Conservation (phyloP, 2,797 vertebrate species). For the Syngnathus acus region DNA sequence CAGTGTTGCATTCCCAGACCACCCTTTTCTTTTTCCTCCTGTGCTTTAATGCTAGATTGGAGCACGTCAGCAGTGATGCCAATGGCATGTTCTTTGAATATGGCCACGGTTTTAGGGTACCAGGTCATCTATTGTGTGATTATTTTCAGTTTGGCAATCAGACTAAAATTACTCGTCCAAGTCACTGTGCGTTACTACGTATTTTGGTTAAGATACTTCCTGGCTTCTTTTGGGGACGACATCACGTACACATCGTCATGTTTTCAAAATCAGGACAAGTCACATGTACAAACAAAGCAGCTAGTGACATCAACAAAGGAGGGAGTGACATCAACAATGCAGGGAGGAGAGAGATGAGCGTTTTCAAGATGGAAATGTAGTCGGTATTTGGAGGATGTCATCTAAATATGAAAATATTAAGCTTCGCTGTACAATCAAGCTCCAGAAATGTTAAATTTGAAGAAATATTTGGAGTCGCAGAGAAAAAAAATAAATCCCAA, state of each 20-base stretch:
- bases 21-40: slow-evolving; percentile 34
- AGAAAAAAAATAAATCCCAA: no score
- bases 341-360: neutral
- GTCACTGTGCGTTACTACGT: neutral
- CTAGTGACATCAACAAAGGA: neutral
- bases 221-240: no score
- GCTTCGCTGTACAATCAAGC: neutral
- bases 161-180: neutral
- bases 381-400: neutral
- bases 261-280: neutral
- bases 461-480: neutral
- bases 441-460: neutral
- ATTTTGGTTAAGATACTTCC: neutral
- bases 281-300: neutral
- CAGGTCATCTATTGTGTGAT: neutral
- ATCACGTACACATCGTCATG: no score
- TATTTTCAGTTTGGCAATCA: neutral
- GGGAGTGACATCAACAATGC: neutral
- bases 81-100: neutral
- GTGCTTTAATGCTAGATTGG: slow-evolving; percentile 27
- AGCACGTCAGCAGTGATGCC: neutral
- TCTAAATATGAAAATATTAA: neutral
- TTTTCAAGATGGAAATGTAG: neutral
- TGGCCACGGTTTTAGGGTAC: neutral
- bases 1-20: slow-evolving; percentile 42